These are phyloP conservation scores for Luperina testacea DNA, from an alignment of 2,888 invertebrate species.

Conservation along the genomic window DNA sequence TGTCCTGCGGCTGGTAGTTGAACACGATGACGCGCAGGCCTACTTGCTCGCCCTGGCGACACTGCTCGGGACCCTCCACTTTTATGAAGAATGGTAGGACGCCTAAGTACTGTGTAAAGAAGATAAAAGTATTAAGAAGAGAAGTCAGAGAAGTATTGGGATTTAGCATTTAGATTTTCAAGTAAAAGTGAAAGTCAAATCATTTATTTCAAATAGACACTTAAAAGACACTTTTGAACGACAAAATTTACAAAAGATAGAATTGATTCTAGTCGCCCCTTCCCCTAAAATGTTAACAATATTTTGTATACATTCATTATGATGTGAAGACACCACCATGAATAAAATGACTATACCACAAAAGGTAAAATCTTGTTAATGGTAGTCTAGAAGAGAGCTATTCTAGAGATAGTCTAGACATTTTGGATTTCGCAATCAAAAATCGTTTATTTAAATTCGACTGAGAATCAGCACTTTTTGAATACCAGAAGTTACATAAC, in stretches of 20 bases:
- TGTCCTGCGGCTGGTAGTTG: constrained; percentile 96
- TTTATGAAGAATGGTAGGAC: constrained; percentile 98
- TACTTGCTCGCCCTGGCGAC: constrained; percentile 97
- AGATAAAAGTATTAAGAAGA: neutral
- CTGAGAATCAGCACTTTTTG: neutral
- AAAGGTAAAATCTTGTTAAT: too few relatives aligned
- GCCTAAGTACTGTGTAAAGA: constrained; percentile 93
- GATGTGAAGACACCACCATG: too few relatives aligned
- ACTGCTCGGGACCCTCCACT: constrained; percentile 96
- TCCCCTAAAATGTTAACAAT: too few relatives aligned
- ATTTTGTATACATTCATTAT: too few relatives aligned
- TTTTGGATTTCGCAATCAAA: too few relatives aligned
- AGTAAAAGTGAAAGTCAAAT: neutral
- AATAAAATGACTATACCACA: too few relatives aligned
- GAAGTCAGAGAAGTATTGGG: neutral
- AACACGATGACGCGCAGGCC: constrained; percentile 98
- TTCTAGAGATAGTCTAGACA: neutral
- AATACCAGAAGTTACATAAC: too few relatives aligned
- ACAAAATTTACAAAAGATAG: too few relatives aligned
- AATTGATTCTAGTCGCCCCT: neutral
- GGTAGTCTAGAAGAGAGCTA: too few relatives aligned
- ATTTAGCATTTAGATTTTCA: neutral
- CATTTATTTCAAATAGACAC: too few relatives aligned
- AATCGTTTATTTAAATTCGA: neutral
- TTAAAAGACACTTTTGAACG: too few relatives aligned